Base-by-base conservation (phyloP, 2,113 vertebrate genomes). In the Cichladusa arquata region DNA sequence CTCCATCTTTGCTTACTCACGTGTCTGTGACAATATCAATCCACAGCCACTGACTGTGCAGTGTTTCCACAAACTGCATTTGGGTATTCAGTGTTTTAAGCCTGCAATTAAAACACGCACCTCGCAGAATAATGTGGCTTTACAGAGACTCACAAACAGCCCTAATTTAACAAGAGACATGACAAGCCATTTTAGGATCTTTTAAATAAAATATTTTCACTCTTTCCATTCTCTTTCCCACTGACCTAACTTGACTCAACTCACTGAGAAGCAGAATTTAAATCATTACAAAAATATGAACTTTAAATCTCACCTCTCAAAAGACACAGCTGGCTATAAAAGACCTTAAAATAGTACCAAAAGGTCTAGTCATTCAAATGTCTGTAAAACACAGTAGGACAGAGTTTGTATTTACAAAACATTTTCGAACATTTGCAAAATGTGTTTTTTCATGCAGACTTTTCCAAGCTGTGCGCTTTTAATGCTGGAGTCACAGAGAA, bases 241-340 rank as follows among this genome's bases (percentile, higher is more conserved):
- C 16, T 86, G 80, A 82, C 58, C 57, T 81, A 61, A 76, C 57
- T 25, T 45, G 25, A 65, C 60, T 84, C 15, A 48, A 12, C 9
- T 83, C 42, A 81, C 25, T 50, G 34, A n/a, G 42, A 83, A 57
- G n/a, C 44, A 93, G 48, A 87, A 86, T 62, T 95, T 48, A 61
- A 51, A 80, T 36, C 6, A 64, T 47, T 86, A 45, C 22, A 60
- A 80, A 91, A 87, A 56, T 8, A 78, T 2, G 4, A 83, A 73
- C 33, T 80, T 82, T 65, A 53, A 77, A 65, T 74, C 65, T 79
- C 45, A 64, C 51, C 47, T 92, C 61, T 73, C 58, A 44, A 71
- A 95, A 58, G 38, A 78, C 29, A 38, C 69, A 44, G 66, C 23
- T 42, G 34, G 22, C 54, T 78, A 54, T 28, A 51, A 48, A 76